phyloP scores from a whole-genome alignment of 2,797 vertebrate species.

The Salarias fasciatus region DNA sequence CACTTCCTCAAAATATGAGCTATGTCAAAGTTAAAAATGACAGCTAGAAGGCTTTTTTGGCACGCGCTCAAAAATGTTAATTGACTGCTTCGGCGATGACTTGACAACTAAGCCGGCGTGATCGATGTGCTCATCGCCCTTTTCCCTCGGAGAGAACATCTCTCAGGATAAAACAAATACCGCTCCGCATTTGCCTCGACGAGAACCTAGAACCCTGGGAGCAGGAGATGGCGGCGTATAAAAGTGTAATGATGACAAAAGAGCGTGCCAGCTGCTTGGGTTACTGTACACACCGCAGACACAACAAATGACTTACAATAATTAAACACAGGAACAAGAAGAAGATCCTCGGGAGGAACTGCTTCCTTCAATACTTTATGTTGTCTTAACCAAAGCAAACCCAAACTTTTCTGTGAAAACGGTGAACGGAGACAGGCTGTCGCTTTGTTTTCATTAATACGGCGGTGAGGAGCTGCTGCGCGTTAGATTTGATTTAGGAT shows the following conservation, averaged over 20 bases:
- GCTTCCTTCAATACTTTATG: constrained; percentile 57
- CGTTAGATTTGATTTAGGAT: background rate
- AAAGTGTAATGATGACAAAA: constrained; percentile 82
- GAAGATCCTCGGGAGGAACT: constrained; percentile 60
- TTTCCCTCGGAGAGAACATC: constrained; percentile 67
- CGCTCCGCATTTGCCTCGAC: constrained; percentile 56
- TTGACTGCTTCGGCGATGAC: constrained; percentile 73
- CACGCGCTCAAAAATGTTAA: constrained; percentile 74
- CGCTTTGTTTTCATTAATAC: constrained; percentile 60
- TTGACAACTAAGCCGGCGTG: constrained; percentile 72
- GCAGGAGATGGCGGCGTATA: constrained; percentile 58
- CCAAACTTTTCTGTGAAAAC: constrained; percentile 62
- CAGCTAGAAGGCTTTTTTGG: constrained; percentile 73
- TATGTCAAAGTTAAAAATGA: constrained; percentile 65
- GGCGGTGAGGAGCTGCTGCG: constrained; percentile 32
- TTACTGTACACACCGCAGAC: constrained; percentile 74
- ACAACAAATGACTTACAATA: constrained; percentile 75
- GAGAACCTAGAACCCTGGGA: constrained; percentile 61
- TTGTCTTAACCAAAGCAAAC: constrained; percentile 53
- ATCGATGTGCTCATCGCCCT: constrained; percentile 73
- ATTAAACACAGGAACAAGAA: constrained; percentile 76
- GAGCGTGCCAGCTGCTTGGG: constrained; percentile 71
- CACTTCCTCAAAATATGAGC: constrained; percentile 65
- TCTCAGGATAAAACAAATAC: constrained; percentile 74
- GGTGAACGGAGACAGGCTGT: constrained; percentile 36